Base-by-base conservation (phyloP, 1,140 invertebrate genomes). In the Ooceraea biroi region DNA sequence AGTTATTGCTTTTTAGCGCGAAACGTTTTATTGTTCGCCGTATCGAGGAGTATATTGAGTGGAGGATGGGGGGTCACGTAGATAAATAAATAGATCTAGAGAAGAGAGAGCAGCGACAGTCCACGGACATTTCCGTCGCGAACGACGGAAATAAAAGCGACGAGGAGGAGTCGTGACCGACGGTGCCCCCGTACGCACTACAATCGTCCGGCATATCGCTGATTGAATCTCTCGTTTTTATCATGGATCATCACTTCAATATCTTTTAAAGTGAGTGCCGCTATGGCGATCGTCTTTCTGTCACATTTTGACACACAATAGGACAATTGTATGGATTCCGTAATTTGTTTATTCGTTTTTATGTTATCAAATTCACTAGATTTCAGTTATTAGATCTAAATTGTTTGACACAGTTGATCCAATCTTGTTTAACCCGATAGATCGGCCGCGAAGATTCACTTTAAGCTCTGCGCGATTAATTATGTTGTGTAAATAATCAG, bases 391-490 rank as follows among this genome's bases (percentile, higher is more conserved):
- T n/a, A n/a, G n/a, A n/a, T n/a, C n/a, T n/a, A n/a, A n/a, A n/a
- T n/a, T n/a, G n/a, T n/a, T n/a, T n/a, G n/a, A n/a, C n/a, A n/a
- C n/a, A 73, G 12, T 63, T 17, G 22, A 12, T 58, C 17, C 14
- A n/a, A 76, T 58, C 36, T 83, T 50, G 61, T 83, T 83, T 83
- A 83, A 57, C 41, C 19, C 58, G 63, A 46, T 78, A 58, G 66
- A 83, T 78, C 72, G 46, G 2, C 30, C 41, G 19, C 57, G 5
- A 44, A 22, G 57, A 46, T 4, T 63, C 36, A 7, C 19, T 76
- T 55, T 77, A 82, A 22, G 41, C 27, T 55, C 22, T 83, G 52
- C 30, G 27, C 25, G 41, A 44, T 83, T 68, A 83, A 83, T 83
- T 78, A 77, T 83, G 27, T 60, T 58, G 14, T 22, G 36, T 14